Percentiles rank a stretch among this genome's conserved stretches.
These are phyloP conservation scores for Probaryconus sp. DNA, from an alignment of 1,140 invertebrate genomes.

Conservation along the genomic window DNA sequence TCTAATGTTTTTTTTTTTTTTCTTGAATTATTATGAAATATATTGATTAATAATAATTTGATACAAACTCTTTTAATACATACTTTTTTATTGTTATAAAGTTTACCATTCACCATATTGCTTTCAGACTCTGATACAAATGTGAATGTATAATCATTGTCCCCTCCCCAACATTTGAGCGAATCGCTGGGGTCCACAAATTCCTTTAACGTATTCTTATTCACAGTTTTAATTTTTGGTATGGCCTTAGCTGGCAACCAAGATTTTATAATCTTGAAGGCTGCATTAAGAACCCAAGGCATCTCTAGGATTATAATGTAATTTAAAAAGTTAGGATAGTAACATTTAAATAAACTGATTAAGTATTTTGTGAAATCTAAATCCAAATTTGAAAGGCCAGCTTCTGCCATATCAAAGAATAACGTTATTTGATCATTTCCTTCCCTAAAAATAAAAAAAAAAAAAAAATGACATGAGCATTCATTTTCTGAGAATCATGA, in stretches of 20 bases:
- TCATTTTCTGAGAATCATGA: no score
- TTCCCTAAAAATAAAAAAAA: conserved; percentile 77
- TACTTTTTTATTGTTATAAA: conserved; percentile 78
- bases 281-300: conserved; percentile 95
- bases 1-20: no score
- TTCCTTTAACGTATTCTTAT: conserved; percentile 86
- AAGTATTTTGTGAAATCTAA: conserved; percentile 92
- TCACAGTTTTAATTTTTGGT: conserved; percentile 93
- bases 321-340: conserved; percentile 94
- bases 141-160: conserved; percentile 85
- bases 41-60: no score
- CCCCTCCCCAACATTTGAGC: conserved; percentile 90
- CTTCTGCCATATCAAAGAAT: conserved; percentile 93
- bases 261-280: conserved; percentile 94
- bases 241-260: conserved; percentile 93
- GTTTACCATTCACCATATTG: conserved; percentile 75
- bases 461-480: no score
- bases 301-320: conserved; percentile 96
- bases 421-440: conserved; percentile 88
- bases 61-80: no score
- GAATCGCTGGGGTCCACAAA: conserved; percentile 87
- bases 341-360: conserved; percentile 91
- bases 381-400: conserved; percentile 92
- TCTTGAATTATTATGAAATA: no score
- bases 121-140: conserved; percentile 82